These are phyloP conservation scores for Amphiura filiformis DNA, from an alignment of 35 echinoderm and acorn worm genomes.

Conservation along the genomic window DNA sequence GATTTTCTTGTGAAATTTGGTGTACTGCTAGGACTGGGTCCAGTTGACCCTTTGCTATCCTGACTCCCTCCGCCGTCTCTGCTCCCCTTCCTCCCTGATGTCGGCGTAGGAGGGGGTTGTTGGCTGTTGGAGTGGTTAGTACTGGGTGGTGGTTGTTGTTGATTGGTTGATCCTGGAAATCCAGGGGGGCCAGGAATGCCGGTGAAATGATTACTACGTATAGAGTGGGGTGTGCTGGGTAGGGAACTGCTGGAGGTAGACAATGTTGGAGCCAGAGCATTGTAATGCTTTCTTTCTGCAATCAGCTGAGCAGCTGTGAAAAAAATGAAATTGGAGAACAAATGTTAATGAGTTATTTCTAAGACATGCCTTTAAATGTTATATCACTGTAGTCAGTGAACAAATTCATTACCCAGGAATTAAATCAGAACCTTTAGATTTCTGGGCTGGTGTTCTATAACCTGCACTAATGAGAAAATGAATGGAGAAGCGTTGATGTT, in stretches of 20 bases:
- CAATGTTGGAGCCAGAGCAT: constrained; percentile 71
- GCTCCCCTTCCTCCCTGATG: constrained; percentile 33
- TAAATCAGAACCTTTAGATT: too few relatives aligned
- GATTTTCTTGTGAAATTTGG: constrained; percentile 92
- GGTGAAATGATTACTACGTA: constrained; percentile 80
- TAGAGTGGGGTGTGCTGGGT: constrained; percentile 95
- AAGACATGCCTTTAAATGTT: too few relatives aligned
- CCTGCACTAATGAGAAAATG: too few relatives aligned
- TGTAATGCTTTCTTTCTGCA: constrained; percentile 80
- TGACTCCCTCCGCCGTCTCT: constrained; percentile 53
- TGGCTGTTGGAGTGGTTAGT: constrained; percentile 90
- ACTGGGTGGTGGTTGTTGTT: constrained; percentile 42
- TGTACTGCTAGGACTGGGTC: constrained; percentile 95
- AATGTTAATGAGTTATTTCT: constrained; percentile 5
- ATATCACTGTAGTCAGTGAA: too few relatives aligned
- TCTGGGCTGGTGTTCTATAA: too few relatives aligned
- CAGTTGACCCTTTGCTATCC: constrained; percentile 43
- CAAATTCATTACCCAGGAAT: too few relatives aligned
- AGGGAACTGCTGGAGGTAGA: constrained; percentile 87
- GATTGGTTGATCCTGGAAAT: constrained; percentile 28
- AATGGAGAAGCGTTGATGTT: too few relatives aligned
- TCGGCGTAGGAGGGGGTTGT: constrained; percentile 59
- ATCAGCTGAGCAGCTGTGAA: constrained; percentile 87
- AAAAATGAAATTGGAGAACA: not conserved
- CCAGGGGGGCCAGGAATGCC: constrained; percentile 46